Conservation (phyloP, 2,888 invertebrate genomes). For the Uropetala carovei region DNA sequence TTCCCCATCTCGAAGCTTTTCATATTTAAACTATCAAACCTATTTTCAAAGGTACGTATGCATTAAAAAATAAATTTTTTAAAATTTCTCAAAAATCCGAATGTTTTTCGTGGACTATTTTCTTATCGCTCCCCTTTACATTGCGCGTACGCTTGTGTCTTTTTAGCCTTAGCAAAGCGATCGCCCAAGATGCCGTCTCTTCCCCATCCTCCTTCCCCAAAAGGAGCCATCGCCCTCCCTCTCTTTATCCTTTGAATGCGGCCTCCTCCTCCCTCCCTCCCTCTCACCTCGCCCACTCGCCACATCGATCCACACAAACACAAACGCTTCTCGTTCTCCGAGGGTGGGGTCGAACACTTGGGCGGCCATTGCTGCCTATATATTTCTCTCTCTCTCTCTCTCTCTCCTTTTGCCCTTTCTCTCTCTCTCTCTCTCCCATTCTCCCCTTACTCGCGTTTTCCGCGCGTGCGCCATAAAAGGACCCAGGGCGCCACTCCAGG, state of each 20-base stretch:
- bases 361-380: constrained; percentile 55
- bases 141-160: no score
- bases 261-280: neutral
- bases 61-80: no score
- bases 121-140: no score
- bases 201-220: neutral
- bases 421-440: neutral
- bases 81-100: no score
- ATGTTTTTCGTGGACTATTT: no score
- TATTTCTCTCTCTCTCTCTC: neutral
- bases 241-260: neutral
- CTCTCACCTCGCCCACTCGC: neutral
- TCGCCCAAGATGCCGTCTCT: neutral
- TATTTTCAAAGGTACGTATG: no score
- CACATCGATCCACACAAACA: constrained; percentile 56
- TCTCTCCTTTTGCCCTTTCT: neutral
- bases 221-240: neutral
- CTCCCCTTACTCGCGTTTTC: neutral
- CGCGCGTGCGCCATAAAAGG: constrained; percentile 16
- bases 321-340: constrained; percentile 9
- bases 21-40: no score
- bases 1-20: no score
- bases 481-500: constrained; percentile 36
- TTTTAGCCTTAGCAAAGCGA: neutral
- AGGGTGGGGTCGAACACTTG: constrained; percentile 41